Percentiles rank a stretch among this genome's conserved stretches.
phyloP scores from a whole-genome alignment of 2,797 vertebrate genomes.

The Peromyscus aztecus region DNA sequence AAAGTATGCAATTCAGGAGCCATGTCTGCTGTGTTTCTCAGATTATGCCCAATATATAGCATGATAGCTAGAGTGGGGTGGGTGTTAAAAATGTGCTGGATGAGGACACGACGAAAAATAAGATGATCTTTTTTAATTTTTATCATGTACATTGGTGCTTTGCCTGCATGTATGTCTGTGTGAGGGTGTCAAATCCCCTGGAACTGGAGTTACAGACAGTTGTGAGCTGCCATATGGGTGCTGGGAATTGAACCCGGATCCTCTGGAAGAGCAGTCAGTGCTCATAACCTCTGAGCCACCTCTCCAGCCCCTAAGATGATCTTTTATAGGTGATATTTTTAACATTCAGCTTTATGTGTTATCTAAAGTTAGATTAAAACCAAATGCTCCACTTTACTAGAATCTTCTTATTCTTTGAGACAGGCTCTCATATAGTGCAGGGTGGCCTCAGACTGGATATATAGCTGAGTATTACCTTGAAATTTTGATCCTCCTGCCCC shows the following conservation, averaged over 20 bases:
- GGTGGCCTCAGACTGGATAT: not conserved
- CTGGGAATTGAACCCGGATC: too few relatives aligned
- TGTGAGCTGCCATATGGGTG: too few relatives aligned
- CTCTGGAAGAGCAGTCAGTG: too few relatives aligned
- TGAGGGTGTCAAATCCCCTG: too few relatives aligned
- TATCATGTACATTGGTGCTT: too few relatives aligned
- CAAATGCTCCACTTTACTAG: not conserved
- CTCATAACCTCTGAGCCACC: too few relatives aligned
- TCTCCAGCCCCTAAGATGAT: not conserved
- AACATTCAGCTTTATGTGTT: not conserved
- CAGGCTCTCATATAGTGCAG: not conserved
- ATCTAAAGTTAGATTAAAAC: not conserved
- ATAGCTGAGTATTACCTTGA: not conserved
- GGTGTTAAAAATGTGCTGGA: not conserved
- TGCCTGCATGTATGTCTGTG: too few relatives aligned
- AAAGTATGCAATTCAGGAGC: too few relatives aligned
- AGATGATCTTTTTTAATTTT: not conserved
- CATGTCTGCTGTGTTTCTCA: not conserved
- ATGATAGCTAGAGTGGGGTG: too few relatives aligned
- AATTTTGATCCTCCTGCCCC: not conserved
- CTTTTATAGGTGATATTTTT: not conserved
- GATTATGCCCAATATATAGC: fast-evolving
- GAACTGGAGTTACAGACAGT: too few relatives aligned
- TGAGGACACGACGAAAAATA: not conserved
- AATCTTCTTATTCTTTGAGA: not conserved